Percentiles rank a stretch among this genome's conserved stretches.
phyloP scores from a whole-genome alignment of 30 jellyfish, hydroid and myxozoan genomes.

The Aurelia coerulea region DNA sequence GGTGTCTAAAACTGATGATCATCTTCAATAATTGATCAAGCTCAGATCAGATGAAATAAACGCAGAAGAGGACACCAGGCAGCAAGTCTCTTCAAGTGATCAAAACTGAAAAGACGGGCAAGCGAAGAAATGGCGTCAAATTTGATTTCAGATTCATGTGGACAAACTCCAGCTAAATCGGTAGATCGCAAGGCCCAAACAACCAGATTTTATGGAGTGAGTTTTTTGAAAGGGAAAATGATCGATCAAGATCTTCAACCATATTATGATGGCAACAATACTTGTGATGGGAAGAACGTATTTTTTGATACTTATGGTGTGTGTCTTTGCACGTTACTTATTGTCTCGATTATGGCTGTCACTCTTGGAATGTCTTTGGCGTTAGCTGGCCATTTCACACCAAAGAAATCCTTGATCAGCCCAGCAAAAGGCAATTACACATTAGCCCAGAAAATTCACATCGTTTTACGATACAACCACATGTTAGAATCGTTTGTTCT shows the following conservation, averaged over 20 bases:
- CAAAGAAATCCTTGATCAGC: conserved; percentile 30
- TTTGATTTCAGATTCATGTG: conserved; percentile 58
- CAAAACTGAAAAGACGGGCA: too few species aligned
- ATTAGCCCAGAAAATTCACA: conserved; percentile 7
- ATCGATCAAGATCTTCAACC: conserved; percentile 21
- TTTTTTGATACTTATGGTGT: conserved; percentile 35
- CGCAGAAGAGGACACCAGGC: too few species aligned
- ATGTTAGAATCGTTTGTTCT: conserved; percentile 67
- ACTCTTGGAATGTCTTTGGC: conserved; percentile 63
- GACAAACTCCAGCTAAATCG: conserved; percentile 61
- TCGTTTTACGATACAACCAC: conserved; percentile 33
- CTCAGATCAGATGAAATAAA: too few species aligned
- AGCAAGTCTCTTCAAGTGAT: too few species aligned
- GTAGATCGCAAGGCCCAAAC: conserved; percentile 60
- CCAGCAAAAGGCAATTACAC: conserved; percentile 11
- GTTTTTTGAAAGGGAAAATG: conserved; percentile 62
- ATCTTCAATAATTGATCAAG: too few species aligned
- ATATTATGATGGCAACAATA: not conserved
- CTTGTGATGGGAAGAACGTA: conserved; percentile 6
- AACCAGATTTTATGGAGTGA: conserved; percentile 74
- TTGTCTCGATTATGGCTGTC: conserved; percentile 31
- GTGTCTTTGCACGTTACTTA: conserved; percentile 35
- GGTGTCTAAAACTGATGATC: too few species aligned
- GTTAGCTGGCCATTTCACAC: conserved; percentile 77
- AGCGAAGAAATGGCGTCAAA: too few species aligned